These are phyloP conservation scores for Brachypalpus laphriformis DNA, from an alignment of 2,888 invertebrate species.

Conservation along the genomic window DNA sequence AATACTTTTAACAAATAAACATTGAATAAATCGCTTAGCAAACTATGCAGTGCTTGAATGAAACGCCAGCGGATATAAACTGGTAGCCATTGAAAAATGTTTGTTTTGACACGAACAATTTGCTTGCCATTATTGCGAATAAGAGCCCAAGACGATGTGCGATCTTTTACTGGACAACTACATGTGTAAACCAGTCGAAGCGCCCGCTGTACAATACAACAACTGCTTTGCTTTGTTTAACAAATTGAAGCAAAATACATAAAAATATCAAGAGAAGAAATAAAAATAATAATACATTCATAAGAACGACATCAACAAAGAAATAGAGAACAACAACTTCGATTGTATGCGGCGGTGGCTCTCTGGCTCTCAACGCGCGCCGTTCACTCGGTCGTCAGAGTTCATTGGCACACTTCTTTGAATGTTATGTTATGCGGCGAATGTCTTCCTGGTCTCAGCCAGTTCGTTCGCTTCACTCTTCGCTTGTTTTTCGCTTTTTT, in stretches of 20 bases:
- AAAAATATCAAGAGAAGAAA: neutral
- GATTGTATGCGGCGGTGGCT: slow-evolving; percentile 40
- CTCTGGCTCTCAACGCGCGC: slow-evolving; percentile 55
- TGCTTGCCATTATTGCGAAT: slow-evolving; percentile 22
- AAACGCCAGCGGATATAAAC: slow-evolving; percentile 6
- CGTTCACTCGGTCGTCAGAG: slow-evolving; percentile 78
- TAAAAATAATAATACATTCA: slow-evolving; percentile 40
- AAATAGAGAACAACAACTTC: slow-evolving; percentile 63
- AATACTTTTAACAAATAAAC: too few relatives aligned
- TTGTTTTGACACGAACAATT: slow-evolving; percentile 31
- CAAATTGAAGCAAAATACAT: slow-evolving; percentile 24
- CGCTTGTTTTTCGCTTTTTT: slow-evolving; percentile 29
- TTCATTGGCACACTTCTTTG: slow-evolving; percentile 79
- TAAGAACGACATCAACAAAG: slow-evolving; percentile 54
- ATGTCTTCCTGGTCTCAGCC: slow-evolving; percentile 72
- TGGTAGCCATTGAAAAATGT: slow-evolving; percentile 17
- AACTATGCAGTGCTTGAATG: too few relatives aligned
- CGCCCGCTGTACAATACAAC: slow-evolving; percentile 26
- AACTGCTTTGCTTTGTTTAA: slow-evolving; percentile 4
- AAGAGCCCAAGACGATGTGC: slow-evolving; percentile 18
- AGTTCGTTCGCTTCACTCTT: slow-evolving; percentile 54
- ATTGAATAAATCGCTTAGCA: too few relatives aligned
- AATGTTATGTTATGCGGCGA: slow-evolving; percentile 72
- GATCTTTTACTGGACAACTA: neutral
- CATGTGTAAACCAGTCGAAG: slow-evolving; percentile 10